Percentiles rank a stretch among this genome's conserved stretches.
These are phyloP conservation scores for Rhopalosiphum padi DNA, from an alignment of 1,140 invertebrate species.

Conservation along the genomic window DNA sequence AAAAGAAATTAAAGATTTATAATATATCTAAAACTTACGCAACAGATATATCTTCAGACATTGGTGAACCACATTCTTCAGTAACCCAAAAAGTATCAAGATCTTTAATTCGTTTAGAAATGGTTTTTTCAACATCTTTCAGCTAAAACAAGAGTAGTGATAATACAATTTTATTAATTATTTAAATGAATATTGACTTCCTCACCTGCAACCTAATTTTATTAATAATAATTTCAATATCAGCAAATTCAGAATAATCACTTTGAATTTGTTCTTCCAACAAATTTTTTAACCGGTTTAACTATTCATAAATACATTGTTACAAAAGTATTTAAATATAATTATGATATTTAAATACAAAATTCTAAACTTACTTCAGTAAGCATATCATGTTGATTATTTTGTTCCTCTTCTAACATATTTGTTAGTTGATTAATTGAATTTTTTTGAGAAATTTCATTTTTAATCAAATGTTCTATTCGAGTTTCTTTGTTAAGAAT, in stretches of 20 bases:
- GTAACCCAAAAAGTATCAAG: conserved; percentile 40
- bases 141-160: neutral
- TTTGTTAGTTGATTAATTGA: conserved; percentile 40
- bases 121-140: conserved; percentile 45
- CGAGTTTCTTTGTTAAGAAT: neutral
- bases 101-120: conserved; percentile 55
- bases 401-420: conserved; percentile 46
- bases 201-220: conserved; percentile 30
- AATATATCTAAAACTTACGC: conserved; percentile 26
- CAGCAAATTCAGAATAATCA: conserved; percentile 18
- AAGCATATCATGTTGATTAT: conserved; percentile 51
- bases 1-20: neutral
- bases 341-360: neutral
- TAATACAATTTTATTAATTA: neutral
- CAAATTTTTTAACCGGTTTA: conserved; percentile 28
- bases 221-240: conserved; percentile 48
- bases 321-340: neutral
- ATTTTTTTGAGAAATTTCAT: conserved; percentile 47
- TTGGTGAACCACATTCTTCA: conserved; percentile 46
- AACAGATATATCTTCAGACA: conserved; percentile 56
- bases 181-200: neutral
- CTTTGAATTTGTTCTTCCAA: conserved; percentile 39
- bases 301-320: neutral
- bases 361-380: conserved; percentile 13
- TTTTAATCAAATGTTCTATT: conserved; percentile 43